phyloP scores from a whole-genome alignment of 2,113 vertebrate genomes.

The Sarotherodon lohbergeri region DNA sequence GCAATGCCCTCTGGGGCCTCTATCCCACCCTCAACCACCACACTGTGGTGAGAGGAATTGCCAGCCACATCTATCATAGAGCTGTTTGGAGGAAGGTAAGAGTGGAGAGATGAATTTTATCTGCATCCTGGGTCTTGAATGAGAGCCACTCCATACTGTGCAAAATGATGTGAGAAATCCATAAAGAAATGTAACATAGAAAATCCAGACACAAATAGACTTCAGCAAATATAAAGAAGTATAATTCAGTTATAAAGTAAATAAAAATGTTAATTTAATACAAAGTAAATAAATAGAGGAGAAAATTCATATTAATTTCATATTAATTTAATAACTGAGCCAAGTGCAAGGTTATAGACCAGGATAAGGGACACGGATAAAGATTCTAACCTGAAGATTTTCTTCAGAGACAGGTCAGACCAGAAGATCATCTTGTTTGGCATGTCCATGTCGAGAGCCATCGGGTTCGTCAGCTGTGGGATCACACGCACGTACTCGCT shows the following conservation, averaged over 20 bases:
- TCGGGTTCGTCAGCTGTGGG: constrained; percentile 73
- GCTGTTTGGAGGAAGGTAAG: constrained; percentile 44
- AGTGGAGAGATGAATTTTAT: not conserved
- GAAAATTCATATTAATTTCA: not conserved
- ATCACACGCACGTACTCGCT: constrained; percentile 78
- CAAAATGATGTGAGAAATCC: not conserved
- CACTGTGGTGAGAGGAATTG: constrained; percentile 58
- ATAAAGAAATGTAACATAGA: not conserved
- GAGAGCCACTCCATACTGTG: not conserved
- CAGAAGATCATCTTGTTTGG: constrained; percentile 78
- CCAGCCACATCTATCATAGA: constrained; percentile 62
- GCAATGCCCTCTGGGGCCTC: constrained; percentile 79
- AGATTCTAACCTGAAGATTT: constrained; percentile 83
- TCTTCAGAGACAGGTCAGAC: constrained; percentile 79
- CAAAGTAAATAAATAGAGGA: not conserved
- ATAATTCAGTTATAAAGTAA: not conserved
- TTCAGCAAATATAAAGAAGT: not conserved
- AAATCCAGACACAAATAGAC: no score
- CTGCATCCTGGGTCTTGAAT: not conserved
- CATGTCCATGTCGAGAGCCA: constrained; percentile 83
- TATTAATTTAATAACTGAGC: not conserved
- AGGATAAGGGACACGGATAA: not conserved
- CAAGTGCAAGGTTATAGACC: not conserved
- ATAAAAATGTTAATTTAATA: not conserved
- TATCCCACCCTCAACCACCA: constrained; percentile 68